These are phyloP conservation scores for Taurulus bubalis DNA, from an alignment of 2,113 vertebrate genomes.

Conservation along the genomic window DNA sequence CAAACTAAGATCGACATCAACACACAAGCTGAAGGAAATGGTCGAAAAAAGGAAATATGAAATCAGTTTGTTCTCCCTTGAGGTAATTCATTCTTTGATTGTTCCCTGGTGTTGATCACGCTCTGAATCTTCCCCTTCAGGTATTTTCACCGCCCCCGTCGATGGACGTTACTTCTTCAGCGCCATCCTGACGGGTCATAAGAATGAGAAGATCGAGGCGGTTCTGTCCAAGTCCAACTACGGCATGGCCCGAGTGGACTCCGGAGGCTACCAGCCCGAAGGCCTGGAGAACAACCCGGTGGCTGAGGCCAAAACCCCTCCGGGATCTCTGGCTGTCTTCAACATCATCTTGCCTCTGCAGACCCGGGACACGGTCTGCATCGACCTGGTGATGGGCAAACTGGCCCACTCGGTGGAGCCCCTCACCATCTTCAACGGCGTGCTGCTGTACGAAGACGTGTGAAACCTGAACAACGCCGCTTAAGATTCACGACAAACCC, in stretches of 20 bases:
- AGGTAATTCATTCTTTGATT: not conserved
- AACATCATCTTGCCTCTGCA: slow-evolving; percentile 91
- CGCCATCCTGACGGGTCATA: slow-evolving; percentile 90
- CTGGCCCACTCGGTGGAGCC: slow-evolving; percentile 93
- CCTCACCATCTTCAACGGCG: slow-evolving; percentile 91
- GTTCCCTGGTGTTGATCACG: not conserved
- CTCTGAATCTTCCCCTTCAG: slow-evolving; percentile 71
- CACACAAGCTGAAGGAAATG: too few relatives aligned
- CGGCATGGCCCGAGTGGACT: slow-evolving; percentile 92
- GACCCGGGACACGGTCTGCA: slow-evolving; percentile 88
- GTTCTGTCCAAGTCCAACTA: slow-evolving; percentile 93
- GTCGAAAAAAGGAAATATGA: too few relatives aligned
- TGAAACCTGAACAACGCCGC: slow-evolving; percentile 22
- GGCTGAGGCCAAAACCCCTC: slow-evolving; percentile 85
- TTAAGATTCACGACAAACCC: slow-evolving; percentile 5
- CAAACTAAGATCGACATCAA: too few relatives aligned
- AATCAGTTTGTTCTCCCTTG: not conserved
- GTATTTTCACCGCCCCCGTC: slow-evolving; percentile 89
- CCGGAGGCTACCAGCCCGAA: slow-evolving; percentile 92
- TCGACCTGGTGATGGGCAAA: slow-evolving; percentile 94
- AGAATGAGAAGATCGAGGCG: slow-evolving; percentile 91
- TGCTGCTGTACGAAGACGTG: slow-evolving; percentile 87
- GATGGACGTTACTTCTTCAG: slow-evolving; percentile 93
- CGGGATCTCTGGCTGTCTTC: slow-evolving; percentile 90
- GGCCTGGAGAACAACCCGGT: slow-evolving; percentile 94